phyloP scores from a whole-genome alignment of 2,888 invertebrate species.

The Choristoneura rosaceana region DNA sequence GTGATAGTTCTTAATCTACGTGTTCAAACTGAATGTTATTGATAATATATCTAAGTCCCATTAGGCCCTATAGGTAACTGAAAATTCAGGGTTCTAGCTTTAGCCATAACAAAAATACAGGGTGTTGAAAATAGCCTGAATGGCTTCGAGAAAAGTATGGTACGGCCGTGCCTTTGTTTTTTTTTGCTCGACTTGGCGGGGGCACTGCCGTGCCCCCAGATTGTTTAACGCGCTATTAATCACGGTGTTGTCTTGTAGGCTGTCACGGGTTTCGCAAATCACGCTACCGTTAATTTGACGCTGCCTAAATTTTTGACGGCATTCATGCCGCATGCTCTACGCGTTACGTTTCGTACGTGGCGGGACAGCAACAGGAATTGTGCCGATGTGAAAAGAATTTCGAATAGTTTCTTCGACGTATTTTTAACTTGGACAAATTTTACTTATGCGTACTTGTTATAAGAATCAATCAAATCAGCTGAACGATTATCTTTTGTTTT shows the following conservation, averaged over 20 bases:
- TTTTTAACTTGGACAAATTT: neutral
- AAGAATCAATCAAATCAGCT: neutral
- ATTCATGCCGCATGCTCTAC: neutral
- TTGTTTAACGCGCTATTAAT: conserved; percentile 50
- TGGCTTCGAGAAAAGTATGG: no score
- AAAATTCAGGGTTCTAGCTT: no score
- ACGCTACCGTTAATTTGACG: conserved; percentile 32
- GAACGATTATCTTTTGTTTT: neutral
- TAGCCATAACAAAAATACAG: no score
- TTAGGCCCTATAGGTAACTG: no score
- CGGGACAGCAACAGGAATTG: neutral
- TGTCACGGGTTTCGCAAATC: conserved; percentile 37
- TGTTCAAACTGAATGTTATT: no score
- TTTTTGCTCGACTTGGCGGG: no score
- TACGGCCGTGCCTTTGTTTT: no score
- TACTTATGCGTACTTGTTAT: neutral
- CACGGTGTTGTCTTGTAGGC: conserved; percentile 35
- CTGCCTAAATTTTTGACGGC: conserved; percentile 20
- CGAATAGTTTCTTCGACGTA: conserved; percentile 5
- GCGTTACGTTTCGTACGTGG: conserved; percentile 14
- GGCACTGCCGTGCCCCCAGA: no score
- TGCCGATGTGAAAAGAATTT: conserved; percentile 26
- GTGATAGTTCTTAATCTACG: no score
- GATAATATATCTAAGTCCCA: no score
- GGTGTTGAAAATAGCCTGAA: no score